phyloP scores from a whole-genome alignment of 2,888 invertebrate species.

The Leptopilina myrica region DNA sequence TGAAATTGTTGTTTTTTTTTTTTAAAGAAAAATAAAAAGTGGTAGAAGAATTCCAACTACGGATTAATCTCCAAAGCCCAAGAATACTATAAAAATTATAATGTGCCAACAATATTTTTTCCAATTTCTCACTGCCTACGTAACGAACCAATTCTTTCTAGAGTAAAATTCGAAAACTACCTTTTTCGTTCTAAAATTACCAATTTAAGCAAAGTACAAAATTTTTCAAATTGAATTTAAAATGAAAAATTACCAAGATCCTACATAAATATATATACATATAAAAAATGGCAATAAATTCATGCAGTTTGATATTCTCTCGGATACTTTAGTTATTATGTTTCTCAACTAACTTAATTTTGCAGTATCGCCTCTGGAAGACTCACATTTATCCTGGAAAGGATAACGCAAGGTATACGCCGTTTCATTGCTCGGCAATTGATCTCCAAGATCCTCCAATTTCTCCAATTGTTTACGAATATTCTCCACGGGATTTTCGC shows the following conservation, averaged over 20 bases:
- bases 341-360: constrained; percentile 40
- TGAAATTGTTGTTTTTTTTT: too few relatives aligned
- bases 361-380: constrained; percentile 42
- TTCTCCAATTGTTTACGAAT: constrained; percentile 88
- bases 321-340: constrained; percentile 25
- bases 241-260: not conserved
- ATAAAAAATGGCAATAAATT: not conserved
- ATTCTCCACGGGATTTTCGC: constrained; percentile 83
- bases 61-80: too few relatives aligned
- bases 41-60: too few relatives aligned
- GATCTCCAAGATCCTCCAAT: constrained; percentile 89
- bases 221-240: too few relatives aligned
- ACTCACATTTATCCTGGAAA: constrained; percentile 84
- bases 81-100: too few relatives aligned
- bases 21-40: too few relatives aligned
- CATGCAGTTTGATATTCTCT: constrained; percentile 13
- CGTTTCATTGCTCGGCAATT: constrained; percentile 85
- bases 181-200: too few relatives aligned
- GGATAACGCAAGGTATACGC: constrained; percentile 89
- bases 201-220: too few relatives aligned
- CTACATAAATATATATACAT: not conserved
- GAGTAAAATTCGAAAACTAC: too few relatives aligned
- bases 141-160: too few relatives aligned
- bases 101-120: too few relatives aligned
- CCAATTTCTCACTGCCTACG: too few relatives aligned